Conservation (phyloP, 2,797 vertebrate genomes). For the Hydrocynus forskahlii region DNA sequence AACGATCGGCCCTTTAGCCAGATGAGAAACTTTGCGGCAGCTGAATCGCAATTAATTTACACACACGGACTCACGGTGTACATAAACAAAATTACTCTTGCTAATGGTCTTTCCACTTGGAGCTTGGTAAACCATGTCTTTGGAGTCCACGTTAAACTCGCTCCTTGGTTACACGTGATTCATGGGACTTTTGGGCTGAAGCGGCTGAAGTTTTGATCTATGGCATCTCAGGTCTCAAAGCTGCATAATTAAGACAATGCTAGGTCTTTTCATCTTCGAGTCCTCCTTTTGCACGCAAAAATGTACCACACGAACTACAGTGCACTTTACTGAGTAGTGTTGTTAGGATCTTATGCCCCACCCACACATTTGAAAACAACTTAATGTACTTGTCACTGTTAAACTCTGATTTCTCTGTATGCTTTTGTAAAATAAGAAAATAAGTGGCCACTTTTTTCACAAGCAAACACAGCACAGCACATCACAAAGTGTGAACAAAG, state of each 20-base stretch:
- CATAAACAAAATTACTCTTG: slow-evolving; percentile 56
- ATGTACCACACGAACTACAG: slow-evolving; percentile 5
- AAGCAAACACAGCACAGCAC: too few relatives aligned
- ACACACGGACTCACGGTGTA: slow-evolving; percentile 43
- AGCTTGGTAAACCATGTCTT: slow-evolving; percentile 46
- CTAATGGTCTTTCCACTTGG: slow-evolving; percentile 53
- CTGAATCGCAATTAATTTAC: slow-evolving; percentile 55
- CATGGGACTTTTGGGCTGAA: slow-evolving; percentile 39
- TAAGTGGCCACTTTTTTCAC: too few relatives aligned
- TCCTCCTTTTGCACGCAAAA: slow-evolving; percentile 29
- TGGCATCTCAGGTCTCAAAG: slow-evolving; percentile 35
- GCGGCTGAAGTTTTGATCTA: slow-evolving; percentile 44
- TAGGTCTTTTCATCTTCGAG: slow-evolving; percentile 41
- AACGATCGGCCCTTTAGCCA: slow-evolving; percentile 45
- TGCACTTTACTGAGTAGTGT: neutral
- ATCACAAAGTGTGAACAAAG: too few relatives aligned
- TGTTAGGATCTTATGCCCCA: neutral
- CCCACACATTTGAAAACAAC: too few relatives aligned
- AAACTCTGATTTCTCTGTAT: too few relatives aligned
- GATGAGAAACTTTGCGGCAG: slow-evolving; percentile 40
- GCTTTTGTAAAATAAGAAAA: too few relatives aligned
- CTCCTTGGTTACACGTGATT: slow-evolving; percentile 41
- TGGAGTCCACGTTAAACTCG: slow-evolving; percentile 41
- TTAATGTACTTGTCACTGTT: too few relatives aligned
- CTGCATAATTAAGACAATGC: slow-evolving; percentile 39